Base-by-base conservation (phyloP, 2,113 vertebrate species). In the Chloropsis hardwickii region DNA sequence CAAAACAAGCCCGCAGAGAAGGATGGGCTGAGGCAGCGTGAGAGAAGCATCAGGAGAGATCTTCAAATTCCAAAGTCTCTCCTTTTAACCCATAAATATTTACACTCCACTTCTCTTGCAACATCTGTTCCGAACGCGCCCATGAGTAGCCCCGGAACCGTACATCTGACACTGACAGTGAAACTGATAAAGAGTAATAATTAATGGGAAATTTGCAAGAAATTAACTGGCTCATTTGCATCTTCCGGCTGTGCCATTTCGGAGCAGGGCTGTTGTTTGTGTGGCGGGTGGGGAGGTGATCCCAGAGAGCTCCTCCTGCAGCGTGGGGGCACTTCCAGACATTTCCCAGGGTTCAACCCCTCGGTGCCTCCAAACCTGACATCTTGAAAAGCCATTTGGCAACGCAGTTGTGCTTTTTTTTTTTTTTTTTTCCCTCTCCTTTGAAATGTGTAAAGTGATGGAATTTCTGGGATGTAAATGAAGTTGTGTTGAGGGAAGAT, bases 61-160 rank as follows among this genome's bases (percentile, higher is more conserved):
- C 84, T 79, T 35, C n/a, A 69, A 31, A 58, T 77, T 39, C 67
- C 71, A 70, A 18, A 94, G 85, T 80, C 71, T 80, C 74, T 86
- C 74, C 86, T 92, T 92, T 83, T 40, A 88, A 62, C 51, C 92
- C 90, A 56, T 94, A 86, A 97, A 97, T 96, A 96, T 96, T 96
- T 96, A 92, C 90, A 77, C 71, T 70, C 33, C 90, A 31, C 79
- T 85, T 70, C 83, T 42, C 88, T 66, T 0, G 3, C 66, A 86
- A 86, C 95, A 80, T 93, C 95, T 92, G 88, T 5, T 89, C 64
- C 33, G 8, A 77, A 10, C 8, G 37, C 1, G 16, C 71, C 81
- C 16, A 56, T 27, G 50, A 95, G 91, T 66, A n/a, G 91, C 91
- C 93, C 81, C 21, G 4, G n/a, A 53, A 67, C 48, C 2, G 1